Evolutionary conservation across 2,113 vertebrate species (phyloP).

Genomic region (Trogon melanurus): DNA sequence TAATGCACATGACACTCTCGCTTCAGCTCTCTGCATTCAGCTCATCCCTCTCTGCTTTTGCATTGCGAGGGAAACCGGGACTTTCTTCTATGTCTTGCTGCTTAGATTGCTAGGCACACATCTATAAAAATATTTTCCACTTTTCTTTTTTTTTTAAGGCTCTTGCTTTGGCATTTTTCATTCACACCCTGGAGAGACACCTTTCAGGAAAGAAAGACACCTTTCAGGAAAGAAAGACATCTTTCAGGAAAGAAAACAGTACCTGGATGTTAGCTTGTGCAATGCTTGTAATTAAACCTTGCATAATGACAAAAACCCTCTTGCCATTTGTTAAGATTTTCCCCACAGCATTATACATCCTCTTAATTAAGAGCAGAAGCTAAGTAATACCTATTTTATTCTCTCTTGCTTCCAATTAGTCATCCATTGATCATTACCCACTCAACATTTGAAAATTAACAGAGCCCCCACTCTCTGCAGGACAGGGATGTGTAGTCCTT

Average conservation of each 20-base stretch:
- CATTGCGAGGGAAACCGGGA: background rate
- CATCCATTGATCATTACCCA: conserved; percentile 68
- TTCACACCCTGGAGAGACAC: background rate
- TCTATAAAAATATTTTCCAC: background rate
- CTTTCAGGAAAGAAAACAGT: background rate
- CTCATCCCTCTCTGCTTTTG: conserved; percentile 33
- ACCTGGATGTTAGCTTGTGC: conserved; percentile 34
- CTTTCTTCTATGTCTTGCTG: background rate
- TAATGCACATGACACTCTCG: fast-evolving
- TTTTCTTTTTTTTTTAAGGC: background rate
- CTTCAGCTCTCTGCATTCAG: background rate
- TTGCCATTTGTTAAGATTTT: conserved; percentile 69
- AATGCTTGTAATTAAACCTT: conserved; percentile 55
- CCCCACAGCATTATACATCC: conserved; percentile 58
- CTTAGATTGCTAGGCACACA: background rate
- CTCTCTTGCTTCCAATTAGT: conserved; percentile 72
- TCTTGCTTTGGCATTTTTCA: conserved; percentile 21
- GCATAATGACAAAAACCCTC: conserved; percentile 62
- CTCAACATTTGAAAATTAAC: conserved; percentile 60
- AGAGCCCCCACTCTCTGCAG: conserved; percentile 39
- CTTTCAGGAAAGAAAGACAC: background rate
- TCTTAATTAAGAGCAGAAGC: conserved; percentile 75
- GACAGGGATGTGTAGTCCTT: background rate
- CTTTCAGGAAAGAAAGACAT: too few relatives aligned
- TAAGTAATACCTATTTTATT: conserved; percentile 70